A percentile compares a stretch with the other conserved stretches of the same genome.
These are phyloP conservation scores for Euwallacea fornicatus DNA, from an alignment of 1,140 invertebrate genomes.

Conservation along the genomic window DNA sequence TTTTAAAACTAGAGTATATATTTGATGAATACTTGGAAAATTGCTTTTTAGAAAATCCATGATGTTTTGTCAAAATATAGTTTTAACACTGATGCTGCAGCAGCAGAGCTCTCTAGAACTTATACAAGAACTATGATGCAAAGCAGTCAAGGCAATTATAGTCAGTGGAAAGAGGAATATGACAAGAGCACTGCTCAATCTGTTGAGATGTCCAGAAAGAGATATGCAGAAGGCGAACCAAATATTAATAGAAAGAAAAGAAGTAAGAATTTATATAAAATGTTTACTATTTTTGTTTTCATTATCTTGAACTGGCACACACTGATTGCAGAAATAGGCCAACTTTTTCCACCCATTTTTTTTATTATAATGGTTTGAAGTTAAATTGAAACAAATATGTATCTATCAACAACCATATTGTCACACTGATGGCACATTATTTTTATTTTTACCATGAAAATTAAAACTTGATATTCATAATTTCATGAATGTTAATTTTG, in stretches of 20 bases:
- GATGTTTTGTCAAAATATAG: constrained; percentile 46
- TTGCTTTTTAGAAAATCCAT: constrained; percentile 43
- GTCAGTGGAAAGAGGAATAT: constrained; percentile 42
- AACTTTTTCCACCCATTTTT: too few relatives aligned
- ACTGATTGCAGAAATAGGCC: too few relatives aligned
- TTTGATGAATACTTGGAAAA: background rate
- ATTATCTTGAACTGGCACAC: too few relatives aligned
- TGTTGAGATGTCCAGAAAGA: constrained; percentile 17
- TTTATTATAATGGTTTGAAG: too few relatives aligned
- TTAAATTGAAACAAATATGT: too few relatives aligned
- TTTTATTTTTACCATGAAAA: too few relatives aligned
- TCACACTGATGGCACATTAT: too few relatives aligned
- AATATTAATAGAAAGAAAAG: constrained; percentile 34
- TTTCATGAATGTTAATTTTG: constrained; percentile 1
- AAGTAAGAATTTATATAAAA: constrained; percentile 12
- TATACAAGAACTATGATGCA: constrained; percentile 35
- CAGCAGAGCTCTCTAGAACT: constrained; percentile 42
- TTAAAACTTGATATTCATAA: background rate
- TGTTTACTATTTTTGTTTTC: too few relatives aligned
- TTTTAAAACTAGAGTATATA: background rate
- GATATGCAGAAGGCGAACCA: constrained; percentile 35
- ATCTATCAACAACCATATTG: too few relatives aligned
- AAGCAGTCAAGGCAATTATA: constrained; percentile 36
- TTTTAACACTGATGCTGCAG: constrained; percentile 48
- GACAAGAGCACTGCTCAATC: constrained; percentile 17